A percentile compares a stretch with the other conserved stretches of the same genome.
These are phyloP conservation scores for Augochlora pura DNA, from an alignment of 1,140 invertebrate genomes.

Conservation along the genomic window DNA sequence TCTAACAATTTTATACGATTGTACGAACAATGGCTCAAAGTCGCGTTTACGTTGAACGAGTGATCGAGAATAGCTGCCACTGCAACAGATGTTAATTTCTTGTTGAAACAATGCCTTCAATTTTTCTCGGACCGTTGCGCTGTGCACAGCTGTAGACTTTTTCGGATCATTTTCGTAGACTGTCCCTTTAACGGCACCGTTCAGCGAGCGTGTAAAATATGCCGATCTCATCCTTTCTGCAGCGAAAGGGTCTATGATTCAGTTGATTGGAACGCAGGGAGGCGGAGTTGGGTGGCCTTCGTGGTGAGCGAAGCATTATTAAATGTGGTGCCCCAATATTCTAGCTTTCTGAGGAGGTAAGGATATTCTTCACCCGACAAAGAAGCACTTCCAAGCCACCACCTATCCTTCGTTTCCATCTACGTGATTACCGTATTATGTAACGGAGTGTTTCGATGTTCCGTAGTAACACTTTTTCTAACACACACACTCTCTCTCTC, in stretches of 20 bases:
- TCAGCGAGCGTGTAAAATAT: not conserved
- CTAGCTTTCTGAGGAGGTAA: slow-evolving; percentile 81
- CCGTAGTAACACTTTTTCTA: slow-evolving; percentile 51
- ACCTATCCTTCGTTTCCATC: slow-evolving; percentile 76
- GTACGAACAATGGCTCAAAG: too few species aligned
- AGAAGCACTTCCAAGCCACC: slow-evolving; percentile 78
- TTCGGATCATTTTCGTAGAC: too few species aligned
- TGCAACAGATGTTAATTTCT: too few species aligned
- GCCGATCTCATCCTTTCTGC: not conserved
- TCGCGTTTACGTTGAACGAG: too few species aligned
- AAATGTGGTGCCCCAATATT: slow-evolving; percentile 79
- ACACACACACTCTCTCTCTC: slow-evolving; percentile 15
- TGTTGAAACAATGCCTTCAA: too few species aligned
- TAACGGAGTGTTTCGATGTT: slow-evolving; percentile 63
- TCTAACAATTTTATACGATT: too few species aligned
- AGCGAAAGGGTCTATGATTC: slow-evolving; percentile 5
- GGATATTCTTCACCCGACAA: slow-evolving; percentile 77
- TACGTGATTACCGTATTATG: slow-evolving; percentile 70
- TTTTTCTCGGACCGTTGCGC: too few species aligned
- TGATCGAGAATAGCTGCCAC: too few species aligned
- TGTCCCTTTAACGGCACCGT: too few species aligned
- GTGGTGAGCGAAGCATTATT: slow-evolving; percentile 74
- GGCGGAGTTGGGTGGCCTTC: slow-evolving; percentile 56
- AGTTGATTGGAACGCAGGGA: slow-evolving; percentile 18
- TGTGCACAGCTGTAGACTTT: too few species aligned